Conservation (phyloP, 2,797 vertebrate genomes). For the Telmatherina bonti region DNA sequence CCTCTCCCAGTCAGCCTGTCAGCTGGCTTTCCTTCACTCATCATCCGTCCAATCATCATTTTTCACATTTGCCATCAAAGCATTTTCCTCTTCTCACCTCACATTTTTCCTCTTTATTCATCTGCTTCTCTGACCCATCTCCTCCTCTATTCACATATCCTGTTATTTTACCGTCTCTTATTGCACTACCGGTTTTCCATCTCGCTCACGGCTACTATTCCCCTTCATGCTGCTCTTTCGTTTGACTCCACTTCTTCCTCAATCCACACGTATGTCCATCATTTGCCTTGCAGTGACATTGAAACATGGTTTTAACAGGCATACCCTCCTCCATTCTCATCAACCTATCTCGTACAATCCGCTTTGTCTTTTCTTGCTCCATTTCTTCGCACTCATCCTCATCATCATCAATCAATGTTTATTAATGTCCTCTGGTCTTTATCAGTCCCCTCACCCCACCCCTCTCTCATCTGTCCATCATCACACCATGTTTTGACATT, state of each 20-base stretch:
- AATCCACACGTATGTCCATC: slow-evolving; percentile 46
- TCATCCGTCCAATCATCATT: slow-evolving; percentile 47
- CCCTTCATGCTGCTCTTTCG: slow-evolving; percentile 24
- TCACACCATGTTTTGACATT: slow-evolving; percentile 60
- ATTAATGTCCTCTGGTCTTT: slow-evolving; percentile 50
- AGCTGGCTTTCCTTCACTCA: slow-evolving; percentile 16
- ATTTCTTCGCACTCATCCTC: slow-evolving; percentile 27
- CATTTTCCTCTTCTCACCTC: slow-evolving; percentile 26
- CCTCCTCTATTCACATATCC: slow-evolving; percentile 20
- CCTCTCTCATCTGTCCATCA: slow-evolving; percentile 59
- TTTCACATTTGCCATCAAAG: slow-evolving; percentile 41
- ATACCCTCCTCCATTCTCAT: slow-evolving; percentile 21
- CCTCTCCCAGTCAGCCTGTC: background rate
- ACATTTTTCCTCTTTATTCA: slow-evolving; percentile 12
- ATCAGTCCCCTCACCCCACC: slow-evolving; percentile 6
- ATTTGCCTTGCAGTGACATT: slow-evolving; percentile 20
- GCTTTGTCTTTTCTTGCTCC: slow-evolving; percentile 33
- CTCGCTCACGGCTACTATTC: slow-evolving; percentile 4
- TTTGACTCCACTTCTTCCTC: slow-evolving; percentile 36
- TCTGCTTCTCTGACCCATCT: slow-evolving; percentile 9
- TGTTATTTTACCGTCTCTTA: slow-evolving; percentile 41
- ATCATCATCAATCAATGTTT: slow-evolving; percentile 57
- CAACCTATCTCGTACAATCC: slow-evolving; percentile 29
- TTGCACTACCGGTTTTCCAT: slow-evolving; percentile 37
- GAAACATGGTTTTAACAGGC: slow-evolving; percentile 32